phyloP scores from a whole-genome alignment of 1,140 invertebrate species.

The Dendrolimus punctatus region DNA sequence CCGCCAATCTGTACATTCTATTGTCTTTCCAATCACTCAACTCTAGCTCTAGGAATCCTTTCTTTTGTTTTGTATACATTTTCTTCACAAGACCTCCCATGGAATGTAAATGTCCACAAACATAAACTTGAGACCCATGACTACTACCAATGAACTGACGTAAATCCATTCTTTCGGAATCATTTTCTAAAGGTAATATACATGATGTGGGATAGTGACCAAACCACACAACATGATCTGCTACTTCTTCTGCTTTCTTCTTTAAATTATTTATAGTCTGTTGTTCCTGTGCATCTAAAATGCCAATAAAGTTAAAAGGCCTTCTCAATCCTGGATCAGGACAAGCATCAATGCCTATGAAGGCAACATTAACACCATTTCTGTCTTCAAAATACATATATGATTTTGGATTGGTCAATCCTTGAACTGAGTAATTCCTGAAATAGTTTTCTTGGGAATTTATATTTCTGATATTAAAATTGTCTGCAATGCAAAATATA shows the following conservation, averaged over 20 bases:
- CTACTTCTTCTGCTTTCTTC: constrained; percentile 42
- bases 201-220: constrained; percentile 95
- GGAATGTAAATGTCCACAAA: constrained; percentile 95
- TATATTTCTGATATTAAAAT: constrained; percentile 86
- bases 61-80: constrained; percentile 91
- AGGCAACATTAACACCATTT: constrained; percentile 78
- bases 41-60: constrained; percentile 91
- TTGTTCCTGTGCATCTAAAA: constrained; percentile 77
- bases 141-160: constrained; percentile 73
- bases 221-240: constrained; percentile 75
- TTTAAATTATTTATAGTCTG: constrained; percentile 70
- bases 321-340: constrained; percentile 87
- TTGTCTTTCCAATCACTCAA: constrained; percentile 96
- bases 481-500: constrained; percentile 78
- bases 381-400: constrained; percentile 80
- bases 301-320: constrained; percentile 95
- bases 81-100: constrained; percentile 83
- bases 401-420: constrained; percentile 78
- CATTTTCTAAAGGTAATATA: constrained; percentile 77
- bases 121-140: constrained; percentile 73
- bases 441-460: constrained; percentile 84
- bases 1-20: constrained; percentile 87
- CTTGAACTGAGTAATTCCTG: constrained; percentile 87
- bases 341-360: constrained; percentile 92
- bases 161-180: constrained; percentile 67